Conservation (phyloP, 2,888 invertebrate genomes). For the Stratiomys singularior region DNA sequence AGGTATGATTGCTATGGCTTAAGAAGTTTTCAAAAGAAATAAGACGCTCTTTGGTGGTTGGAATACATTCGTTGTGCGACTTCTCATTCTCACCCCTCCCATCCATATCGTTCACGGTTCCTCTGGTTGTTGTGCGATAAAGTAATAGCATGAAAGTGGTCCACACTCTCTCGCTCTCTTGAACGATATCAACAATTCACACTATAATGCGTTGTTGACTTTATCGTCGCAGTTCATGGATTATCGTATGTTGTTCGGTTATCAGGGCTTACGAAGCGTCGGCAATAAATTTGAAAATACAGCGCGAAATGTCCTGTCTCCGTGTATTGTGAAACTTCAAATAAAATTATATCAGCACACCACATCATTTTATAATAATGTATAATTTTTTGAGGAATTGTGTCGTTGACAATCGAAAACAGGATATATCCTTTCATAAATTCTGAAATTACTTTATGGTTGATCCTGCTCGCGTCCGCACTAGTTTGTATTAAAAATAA, state of each 20-base stretch:
- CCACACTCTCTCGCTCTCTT: neutral
- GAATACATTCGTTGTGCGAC: neutral
- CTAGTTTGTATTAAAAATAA: no score
- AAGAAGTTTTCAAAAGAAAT: slow-evolving; percentile 34
- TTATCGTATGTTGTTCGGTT: slow-evolving; percentile 5
- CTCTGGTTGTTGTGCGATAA: slow-evolving; percentile 1
- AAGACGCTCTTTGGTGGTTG: slow-evolving; percentile 2
- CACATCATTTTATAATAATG: no score
- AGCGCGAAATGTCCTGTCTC: no score
- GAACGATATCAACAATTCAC: slow-evolving; percentile 13
- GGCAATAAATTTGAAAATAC: neutral
- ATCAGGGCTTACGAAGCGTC: neutral
- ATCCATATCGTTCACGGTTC: neutral
- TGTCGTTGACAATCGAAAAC: no score
- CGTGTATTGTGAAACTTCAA: no score
- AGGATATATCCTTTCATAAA: no score
- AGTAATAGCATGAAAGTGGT: neutral
- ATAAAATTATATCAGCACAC: no score
- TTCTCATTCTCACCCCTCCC: neutral
- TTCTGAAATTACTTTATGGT: no score
- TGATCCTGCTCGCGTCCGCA: no score
- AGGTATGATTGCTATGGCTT: slow-evolving; percentile 37
- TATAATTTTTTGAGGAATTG: no score
- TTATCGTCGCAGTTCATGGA: slow-evolving; percentile 21
- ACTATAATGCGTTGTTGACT: slow-evolving; percentile 12